Conservation (phyloP, 2,113 vertebrate species). For the Epinephelus fuscoguttatus region DNA sequence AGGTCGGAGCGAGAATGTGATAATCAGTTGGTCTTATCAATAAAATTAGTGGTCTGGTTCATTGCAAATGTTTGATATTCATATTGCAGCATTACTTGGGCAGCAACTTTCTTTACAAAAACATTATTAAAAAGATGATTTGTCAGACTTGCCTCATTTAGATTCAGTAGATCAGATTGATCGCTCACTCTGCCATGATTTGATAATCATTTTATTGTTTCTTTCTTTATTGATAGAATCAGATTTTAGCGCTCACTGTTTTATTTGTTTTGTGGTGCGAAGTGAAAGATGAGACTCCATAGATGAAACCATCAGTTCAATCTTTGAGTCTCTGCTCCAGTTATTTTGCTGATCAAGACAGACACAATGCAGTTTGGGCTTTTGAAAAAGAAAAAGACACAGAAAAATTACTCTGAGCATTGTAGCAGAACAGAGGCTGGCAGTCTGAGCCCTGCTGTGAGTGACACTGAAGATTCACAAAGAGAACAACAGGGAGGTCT, state of each 20-base stretch:
- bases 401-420: neutral
- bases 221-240: neutral
- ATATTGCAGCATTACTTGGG: neutral
- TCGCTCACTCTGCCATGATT: neutral
- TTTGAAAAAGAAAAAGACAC: neutral
- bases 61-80: too few species aligned
- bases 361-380: neutral
- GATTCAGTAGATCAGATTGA: too few species aligned
- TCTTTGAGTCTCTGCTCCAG: slow-evolving; percentile 11
- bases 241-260: neutral
- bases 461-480: neutral
- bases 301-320: neutral
- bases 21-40: neutral
- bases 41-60: neutral
- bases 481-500: slow-evolving; percentile 17
- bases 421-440: neutral
- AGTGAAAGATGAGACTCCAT: slow-evolving; percentile 15
- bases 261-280: neutral
- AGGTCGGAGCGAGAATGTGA: neutral
- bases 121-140: neutral
- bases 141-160: neutral
- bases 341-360: slow-evolving; percentile 19
- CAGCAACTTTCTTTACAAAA: neutral
- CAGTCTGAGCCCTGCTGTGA: neutral
- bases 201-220: neutral